A percentile compares a stretch with the other conserved stretches of the same genome.
Conservation (phyloP, 2,888 invertebrate species). For the Rhaphigaster nebulosa region DNA sequence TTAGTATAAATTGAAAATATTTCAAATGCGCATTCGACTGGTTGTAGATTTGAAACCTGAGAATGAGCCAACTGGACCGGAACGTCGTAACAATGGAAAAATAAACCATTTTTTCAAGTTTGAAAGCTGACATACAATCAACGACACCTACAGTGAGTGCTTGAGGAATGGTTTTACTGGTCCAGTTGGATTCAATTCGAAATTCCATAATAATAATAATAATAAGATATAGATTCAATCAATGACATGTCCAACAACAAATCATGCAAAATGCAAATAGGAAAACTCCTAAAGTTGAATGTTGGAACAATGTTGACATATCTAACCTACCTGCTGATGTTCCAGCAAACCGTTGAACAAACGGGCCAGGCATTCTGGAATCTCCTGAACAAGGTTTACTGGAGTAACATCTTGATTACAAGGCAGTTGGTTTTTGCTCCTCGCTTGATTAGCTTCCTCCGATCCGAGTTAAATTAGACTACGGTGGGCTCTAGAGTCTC, state of each 20-base stretch:
- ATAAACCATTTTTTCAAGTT: no score
- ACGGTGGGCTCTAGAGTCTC: background rate
- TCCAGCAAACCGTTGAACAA: background rate
- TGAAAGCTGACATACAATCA: no score
- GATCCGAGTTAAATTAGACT: background rate
- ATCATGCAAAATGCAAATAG: background rate
- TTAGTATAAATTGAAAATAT: no score
- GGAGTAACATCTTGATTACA: background rate
- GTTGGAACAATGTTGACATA: background rate
- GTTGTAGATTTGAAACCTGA: no score
- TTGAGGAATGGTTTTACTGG: no score
- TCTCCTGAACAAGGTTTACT: background rate
- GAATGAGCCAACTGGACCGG: no score
- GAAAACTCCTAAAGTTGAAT: background rate
- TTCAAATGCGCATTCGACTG: no score
- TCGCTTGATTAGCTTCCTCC: constrained; percentile 13
- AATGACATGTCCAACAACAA: background rate
- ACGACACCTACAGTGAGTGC: no score
- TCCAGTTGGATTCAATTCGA: no score
- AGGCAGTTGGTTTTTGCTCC: background rate
- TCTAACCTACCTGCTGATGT: background rate
- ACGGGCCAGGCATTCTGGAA: background rate
- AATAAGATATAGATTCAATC: background rate
- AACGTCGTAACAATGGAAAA: no score
- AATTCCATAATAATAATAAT: no score